These are phyloP conservation scores for Conus canariensis DNA, from an alignment of 2,888 invertebrate genomes.

Conservation along the genomic window DNA sequence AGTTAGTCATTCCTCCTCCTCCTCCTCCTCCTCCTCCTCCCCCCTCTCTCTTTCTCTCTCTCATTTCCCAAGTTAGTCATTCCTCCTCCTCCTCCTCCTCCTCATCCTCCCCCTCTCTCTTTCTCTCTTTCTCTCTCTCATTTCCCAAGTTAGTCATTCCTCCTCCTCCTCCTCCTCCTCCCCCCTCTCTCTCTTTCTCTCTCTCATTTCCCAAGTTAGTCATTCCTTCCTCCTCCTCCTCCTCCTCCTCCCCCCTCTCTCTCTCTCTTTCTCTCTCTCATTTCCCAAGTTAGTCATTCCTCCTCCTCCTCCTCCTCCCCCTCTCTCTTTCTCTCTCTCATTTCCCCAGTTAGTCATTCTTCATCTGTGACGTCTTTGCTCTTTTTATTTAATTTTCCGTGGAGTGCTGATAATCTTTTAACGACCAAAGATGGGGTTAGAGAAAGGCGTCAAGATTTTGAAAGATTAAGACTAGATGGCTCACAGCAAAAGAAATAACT, in stretches of 20 bases:
- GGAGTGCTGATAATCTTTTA: neutral
- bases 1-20: neutral
- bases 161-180: neutral
- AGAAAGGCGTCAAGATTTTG: too few relatives aligned
- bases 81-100: neutral
- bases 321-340: neutral
- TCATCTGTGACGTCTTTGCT: neutral
- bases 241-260: neutral
- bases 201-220: too few relatives aligned
- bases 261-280: neutral
- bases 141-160: too few relatives aligned
- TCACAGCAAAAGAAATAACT: too few relatives aligned
- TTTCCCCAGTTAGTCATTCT: too few relatives aligned
- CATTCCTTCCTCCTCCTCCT: neutral
- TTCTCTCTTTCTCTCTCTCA: neutral
- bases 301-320: neutral
- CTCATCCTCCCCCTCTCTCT: neutral
- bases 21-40: neutral
- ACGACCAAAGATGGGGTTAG: too few relatives aligned
- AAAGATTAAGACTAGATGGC: too few relatives aligned
- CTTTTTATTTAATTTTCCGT: neutral
- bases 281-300: too few relatives aligned
- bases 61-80: too few relatives aligned
- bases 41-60: neutral
- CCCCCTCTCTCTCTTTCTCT: neutral